Evolutionary conservation across 2,888 invertebrate genomes (phyloP).

Genomic region (Sinotaia quadrata): DNA sequence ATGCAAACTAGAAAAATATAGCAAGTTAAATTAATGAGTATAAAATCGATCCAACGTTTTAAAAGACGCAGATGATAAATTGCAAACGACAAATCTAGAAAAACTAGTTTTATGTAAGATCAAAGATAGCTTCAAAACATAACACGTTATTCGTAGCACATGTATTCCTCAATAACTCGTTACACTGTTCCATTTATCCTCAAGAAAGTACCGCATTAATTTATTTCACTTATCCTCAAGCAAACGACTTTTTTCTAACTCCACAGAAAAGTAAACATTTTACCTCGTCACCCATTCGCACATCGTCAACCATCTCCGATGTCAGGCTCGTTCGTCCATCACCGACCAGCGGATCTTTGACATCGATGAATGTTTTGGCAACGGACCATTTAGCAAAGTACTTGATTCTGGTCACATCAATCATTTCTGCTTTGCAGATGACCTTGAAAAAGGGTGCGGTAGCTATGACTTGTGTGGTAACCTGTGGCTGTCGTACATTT

Average conservation of each 20-base stretch:
- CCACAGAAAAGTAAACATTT: not conserved
- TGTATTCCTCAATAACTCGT: no score
- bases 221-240: no score
- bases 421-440: conserved; percentile 26
- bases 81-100: no score
- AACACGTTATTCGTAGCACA: no score
- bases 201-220: no score
- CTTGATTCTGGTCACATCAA: not conserved
- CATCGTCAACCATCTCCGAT: conserved; percentile 7
- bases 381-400: conserved; percentile 30
- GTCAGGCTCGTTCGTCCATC: conserved; percentile 12
- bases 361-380: conserved; percentile 5
- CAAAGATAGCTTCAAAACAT: no score
- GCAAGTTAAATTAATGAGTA: not conserved
- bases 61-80: no score
- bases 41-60: not conserved
- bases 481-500: conserved; percentile 31
- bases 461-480: conserved; percentile 26
- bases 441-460: conserved; percentile 35
- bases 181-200: no score
- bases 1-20: not conserved
- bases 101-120: no score
- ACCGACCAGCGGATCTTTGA: conserved; percentile 17
- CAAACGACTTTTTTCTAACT: not conserved
- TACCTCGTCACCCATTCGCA: conserved; percentile 30